A percentile compares a stretch with the other conserved stretches of the same genome.
phyloP scores from a whole-genome alignment of 2,797 vertebrate species.

The Helicolenus hilgendorfi region DNA sequence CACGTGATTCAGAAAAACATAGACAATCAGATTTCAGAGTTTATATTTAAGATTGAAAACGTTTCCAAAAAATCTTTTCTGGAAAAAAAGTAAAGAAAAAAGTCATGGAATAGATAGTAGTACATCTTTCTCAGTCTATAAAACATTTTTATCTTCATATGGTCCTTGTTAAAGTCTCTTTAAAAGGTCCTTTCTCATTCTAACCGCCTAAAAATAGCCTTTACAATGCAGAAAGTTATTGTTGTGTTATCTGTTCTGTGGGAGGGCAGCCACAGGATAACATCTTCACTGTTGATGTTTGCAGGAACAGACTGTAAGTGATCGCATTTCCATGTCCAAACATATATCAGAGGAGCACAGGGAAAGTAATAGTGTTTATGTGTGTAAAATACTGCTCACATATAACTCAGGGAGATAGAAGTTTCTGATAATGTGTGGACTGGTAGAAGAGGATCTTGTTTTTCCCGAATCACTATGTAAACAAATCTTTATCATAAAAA shows the following conservation, averaged over 20 bases:
- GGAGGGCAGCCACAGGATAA: slow-evolving; percentile 19
- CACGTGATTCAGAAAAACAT: not conserved
- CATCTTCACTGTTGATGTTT: slow-evolving; percentile 62
- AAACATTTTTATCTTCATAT: not conserved
- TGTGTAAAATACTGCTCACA: not conserved
- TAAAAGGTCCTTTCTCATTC: not conserved
- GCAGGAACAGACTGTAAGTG: slow-evolving; percentile 17
- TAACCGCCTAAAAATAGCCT: not conserved
- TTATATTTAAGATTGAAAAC: not conserved
- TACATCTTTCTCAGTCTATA: not conserved
- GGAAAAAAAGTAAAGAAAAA: not conserved
- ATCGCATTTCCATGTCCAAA: slow-evolving; percentile 6
- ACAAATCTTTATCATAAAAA: not conserved
- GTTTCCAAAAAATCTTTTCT: not conserved
- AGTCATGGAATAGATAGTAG: not conserved
- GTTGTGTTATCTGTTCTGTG: slow-evolving; percentile 25
- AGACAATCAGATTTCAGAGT: not conserved
- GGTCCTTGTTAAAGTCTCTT: slow-evolving; percentile 14
- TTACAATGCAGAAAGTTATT: slow-evolving; percentile 20
- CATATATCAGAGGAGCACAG: not conserved
- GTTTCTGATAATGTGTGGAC: not conserved
- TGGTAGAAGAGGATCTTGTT: not conserved
- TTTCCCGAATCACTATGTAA: not conserved
- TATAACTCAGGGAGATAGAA: not conserved
- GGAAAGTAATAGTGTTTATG: slow-evolving; percentile 20